A percentile compares a stretch with the other conserved stretches of the same genome.
Evolutionary conservation across 2,888 invertebrate species (phyloP).

Genomic region (Ennomos fuscantarius): DNA sequence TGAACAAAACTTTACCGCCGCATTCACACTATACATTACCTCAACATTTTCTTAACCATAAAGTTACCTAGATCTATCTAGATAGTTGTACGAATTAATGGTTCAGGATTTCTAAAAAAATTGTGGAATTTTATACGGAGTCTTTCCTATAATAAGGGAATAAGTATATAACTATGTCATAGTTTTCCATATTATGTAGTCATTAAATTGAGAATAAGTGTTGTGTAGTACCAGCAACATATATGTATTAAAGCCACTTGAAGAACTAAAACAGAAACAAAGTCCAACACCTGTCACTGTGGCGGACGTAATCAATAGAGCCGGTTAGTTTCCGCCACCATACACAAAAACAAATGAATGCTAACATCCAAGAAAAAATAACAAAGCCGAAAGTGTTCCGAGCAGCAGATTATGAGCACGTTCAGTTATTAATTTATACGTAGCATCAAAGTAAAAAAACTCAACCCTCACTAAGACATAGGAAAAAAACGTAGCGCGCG

Average conservation of each 20-base stretch:
- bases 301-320: slow-evolving; percentile 74
- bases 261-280: slow-evolving; percentile 42
- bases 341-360: slow-evolving; percentile 82
- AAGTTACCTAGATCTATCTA: too few relatives aligned
- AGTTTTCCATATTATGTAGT: slow-evolving; percentile 18
- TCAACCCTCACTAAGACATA: slow-evolving; percentile 78
- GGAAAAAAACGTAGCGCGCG: slow-evolving; percentile 79
- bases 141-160: too few relatives aligned
- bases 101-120: too few relatives aligned
- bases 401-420: slow-evolving; percentile 82
- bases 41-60: too few relatives aligned
- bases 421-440: slow-evolving; percentile 85
- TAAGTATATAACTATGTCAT: too few relatives aligned
- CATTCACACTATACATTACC: too few relatives aligned
- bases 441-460: slow-evolving; percentile 77
- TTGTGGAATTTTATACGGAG: too few relatives aligned
- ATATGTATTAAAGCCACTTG: neutral
- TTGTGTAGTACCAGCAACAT: neutral
- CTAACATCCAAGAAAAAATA: slow-evolving; percentile 65
- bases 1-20: too few relatives aligned
- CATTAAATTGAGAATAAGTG: slow-evolving; percentile 9
- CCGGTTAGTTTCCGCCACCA: slow-evolving; percentile 71
- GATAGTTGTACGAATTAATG: too few relatives aligned
- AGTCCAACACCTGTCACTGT: slow-evolving; percentile 70
- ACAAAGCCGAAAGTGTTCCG: slow-evolving; percentile 84